A percentile compares a stretch with the other conserved stretches of the same genome.
These are phyloP conservation scores for Antheraea mylitta DNA, from an alignment of 1,140 invertebrate genomes.

Conservation along the genomic window DNA sequence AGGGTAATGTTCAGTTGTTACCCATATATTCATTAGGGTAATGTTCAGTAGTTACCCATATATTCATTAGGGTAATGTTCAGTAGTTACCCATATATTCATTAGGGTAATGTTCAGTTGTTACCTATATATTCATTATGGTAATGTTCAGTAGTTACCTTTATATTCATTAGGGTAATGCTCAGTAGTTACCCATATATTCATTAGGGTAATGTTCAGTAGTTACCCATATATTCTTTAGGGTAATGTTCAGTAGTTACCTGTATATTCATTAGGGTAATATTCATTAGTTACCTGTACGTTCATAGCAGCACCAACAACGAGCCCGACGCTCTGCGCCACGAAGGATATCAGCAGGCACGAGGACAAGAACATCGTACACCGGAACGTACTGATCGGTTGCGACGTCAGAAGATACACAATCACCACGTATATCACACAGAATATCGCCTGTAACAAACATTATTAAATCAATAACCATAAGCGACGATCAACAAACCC, in stretches of 20 bases:
- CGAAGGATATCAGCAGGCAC: slow-evolving; percentile 94
- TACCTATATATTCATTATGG: not conserved
- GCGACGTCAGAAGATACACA: slow-evolving; percentile 96
- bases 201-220: not conserved
- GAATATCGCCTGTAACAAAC: slow-evolving; percentile 51
- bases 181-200: not conserved
- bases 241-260: not conserved
- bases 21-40: too few relatives aligned
- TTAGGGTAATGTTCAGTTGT: not conserved
- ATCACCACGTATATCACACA: slow-evolving; percentile 95
- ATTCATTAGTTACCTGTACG: slow-evolving; percentile 81
- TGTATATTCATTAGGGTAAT: not conserved
- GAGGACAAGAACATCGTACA: slow-evolving; percentile 94
- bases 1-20: not conserved
- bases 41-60: not conserved
- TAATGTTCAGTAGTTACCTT: not conserved
- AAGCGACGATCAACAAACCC: not conserved
- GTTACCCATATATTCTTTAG: not conserved
- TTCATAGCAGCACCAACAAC: slow-evolving; percentile 97
- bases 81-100: not conserved
- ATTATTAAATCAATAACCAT: not conserved
- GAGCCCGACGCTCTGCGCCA: slow-evolving; percentile 96
- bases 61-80: not conserved
- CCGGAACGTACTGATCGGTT: slow-evolving; percentile 90
- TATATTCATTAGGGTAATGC: not conserved